phyloP scores from a whole-genome alignment of 2,797 vertebrate species.

The Pseudomugil gertrudae region DNA sequence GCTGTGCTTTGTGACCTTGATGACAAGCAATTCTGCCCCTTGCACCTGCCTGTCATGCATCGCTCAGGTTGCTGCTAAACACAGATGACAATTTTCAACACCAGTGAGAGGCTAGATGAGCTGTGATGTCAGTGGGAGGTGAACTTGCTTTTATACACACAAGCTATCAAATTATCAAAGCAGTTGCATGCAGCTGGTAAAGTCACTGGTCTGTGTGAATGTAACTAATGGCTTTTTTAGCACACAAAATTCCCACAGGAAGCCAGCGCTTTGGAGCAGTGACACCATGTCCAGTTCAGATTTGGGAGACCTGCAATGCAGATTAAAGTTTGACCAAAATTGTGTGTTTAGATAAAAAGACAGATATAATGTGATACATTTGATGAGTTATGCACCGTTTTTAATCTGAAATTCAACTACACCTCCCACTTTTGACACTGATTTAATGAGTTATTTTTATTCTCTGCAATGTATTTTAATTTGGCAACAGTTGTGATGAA shows the following conservation, averaged over 20 bases:
- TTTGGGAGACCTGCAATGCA: constrained; percentile 63
- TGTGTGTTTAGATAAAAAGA: no score
- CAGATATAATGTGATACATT: background rate
- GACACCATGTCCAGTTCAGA: constrained; percentile 50
- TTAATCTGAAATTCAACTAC: background rate
- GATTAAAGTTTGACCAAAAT: background rate
- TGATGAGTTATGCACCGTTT: no score
- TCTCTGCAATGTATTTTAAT: background rate
- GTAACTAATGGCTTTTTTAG: constrained; percentile 55
- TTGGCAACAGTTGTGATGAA: background rate
- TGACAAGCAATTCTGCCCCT: constrained; percentile 45
- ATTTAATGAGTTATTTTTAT: background rate
- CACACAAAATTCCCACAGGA: constrained; percentile 16
- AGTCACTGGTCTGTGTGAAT: constrained; percentile 44
- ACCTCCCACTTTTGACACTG: background rate
- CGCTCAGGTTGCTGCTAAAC: constrained; percentile 45
- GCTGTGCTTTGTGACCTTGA: constrained; percentile 49
- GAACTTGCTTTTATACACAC: constrained; percentile 21
- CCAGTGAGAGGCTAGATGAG: constrained; percentile 11
- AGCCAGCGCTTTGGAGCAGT: constrained; percentile 33
- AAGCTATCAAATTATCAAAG: constrained; percentile 51
- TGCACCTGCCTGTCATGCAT: constrained; percentile 54
- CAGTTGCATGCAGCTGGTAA: constrained; percentile 43
- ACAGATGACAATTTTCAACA: constrained; percentile 54
- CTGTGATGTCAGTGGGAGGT: constrained; percentile 23